Base-by-base conservation (phyloP, 2,888 invertebrate species). In the Metopia argyrocephala region DNA sequence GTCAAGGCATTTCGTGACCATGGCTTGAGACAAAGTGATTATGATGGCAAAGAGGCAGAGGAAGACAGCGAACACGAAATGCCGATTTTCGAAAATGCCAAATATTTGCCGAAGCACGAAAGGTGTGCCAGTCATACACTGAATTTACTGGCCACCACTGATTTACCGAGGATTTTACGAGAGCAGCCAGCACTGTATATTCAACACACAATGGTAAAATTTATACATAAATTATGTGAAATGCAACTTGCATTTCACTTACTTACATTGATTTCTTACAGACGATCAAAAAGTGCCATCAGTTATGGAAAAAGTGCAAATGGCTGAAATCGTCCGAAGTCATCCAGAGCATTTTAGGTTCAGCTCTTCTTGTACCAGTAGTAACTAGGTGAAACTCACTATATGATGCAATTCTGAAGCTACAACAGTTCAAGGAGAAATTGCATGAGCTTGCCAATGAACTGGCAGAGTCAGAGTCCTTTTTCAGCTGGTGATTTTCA, bases 331-430 rank as follows among this genome's bases (percentile, higher is more conserved):
- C 71, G 15, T 74, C 74, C 27, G 57, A 74, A 61, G 54, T 61
- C 28, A 76, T 76, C 57, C 66, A 68, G 68, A 52, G 31, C 48
- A 66, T 38, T 68, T 76, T 78, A 50, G 65, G 65, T 31, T 78
- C 76, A 31, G 27, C 64, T 15, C 70, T 69, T 38, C 15, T 70
- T 56, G 56, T 70, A n/a, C 70, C 70, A 20, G 70, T 70, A 23
- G 64, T 50, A 27, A 78, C 70, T 25, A 54, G 76, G 31, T 78
- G 65, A 66, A 78, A 78, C 38, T 73, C 78, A 27, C 45, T 78
- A 27, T 71, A 78, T 64, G 78, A 78, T 52, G 62, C 78, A 9
- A 61, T 78, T 45, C 5, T 31, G 23, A 59, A 56, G 61, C 25
- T 78, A 38, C 68, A 73, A 46, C 45, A 38, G 20, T 61, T 38